phyloP scores from a whole-genome alignment of 2,888 invertebrate species.

The Trichogramma dendrolimi region DNA sequence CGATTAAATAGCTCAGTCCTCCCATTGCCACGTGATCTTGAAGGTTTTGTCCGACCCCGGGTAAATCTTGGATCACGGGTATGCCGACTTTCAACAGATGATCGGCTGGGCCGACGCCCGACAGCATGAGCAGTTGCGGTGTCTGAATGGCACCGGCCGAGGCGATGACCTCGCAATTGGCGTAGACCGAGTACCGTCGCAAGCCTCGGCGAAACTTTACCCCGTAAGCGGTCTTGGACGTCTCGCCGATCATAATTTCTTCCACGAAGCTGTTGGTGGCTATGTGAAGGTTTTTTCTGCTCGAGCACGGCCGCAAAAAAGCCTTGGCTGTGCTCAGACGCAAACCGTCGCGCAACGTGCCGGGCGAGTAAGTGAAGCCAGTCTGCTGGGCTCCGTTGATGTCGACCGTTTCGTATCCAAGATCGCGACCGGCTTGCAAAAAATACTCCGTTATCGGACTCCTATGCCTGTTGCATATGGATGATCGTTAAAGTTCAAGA shows the following conservation, averaged over 20 bases:
- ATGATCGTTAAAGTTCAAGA: background rate
- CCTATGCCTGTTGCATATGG: conserved; percentile 53
- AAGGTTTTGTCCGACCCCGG: conserved; percentile 76
- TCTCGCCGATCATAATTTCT: conserved; percentile 62
- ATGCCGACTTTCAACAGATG: conserved; percentile 63
- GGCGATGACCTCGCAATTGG: conserved; percentile 72
- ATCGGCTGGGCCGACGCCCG: conserved; percentile 70
- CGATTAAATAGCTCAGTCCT: conserved; percentile 65
- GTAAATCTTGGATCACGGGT: conserved; percentile 59
- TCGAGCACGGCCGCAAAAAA: conserved; percentile 65
- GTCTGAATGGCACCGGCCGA: conserved; percentile 81
- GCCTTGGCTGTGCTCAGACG: conserved; percentile 82
- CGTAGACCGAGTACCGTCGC: conserved; percentile 56
- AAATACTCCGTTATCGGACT: conserved; percentile 69
- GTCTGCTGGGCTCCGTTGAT: conserved; percentile 76
- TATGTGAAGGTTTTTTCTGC: conserved; percentile 71
- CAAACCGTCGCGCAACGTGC: conserved; percentile 71
- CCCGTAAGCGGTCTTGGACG: conserved; percentile 62
- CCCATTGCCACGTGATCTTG: conserved; percentile 81
- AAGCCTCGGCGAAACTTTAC: conserved; percentile 62
- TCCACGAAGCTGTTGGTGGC: conserved; percentile 66
- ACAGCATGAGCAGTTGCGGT: conserved; percentile 81
- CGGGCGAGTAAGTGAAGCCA: conserved; percentile 74
- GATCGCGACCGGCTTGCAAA: conserved; percentile 64
- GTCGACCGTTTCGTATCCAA: conserved; percentile 69